Evolutionary conservation across 2,113 vertebrate genomes (phyloP).

Genomic region (Mustela nigripes): DNA sequence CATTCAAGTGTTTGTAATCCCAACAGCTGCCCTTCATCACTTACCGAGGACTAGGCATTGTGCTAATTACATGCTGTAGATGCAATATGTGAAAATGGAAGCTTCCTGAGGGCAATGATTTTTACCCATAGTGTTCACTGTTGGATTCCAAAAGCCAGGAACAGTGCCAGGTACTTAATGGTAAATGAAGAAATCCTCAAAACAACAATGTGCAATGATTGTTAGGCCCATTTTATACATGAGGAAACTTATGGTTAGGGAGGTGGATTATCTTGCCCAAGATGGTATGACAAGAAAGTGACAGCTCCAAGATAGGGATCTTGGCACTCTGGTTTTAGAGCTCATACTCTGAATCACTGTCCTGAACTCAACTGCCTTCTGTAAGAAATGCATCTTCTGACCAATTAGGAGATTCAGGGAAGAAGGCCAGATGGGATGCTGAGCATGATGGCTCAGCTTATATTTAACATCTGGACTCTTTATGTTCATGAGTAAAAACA

Average conservation of each 20-base stretch:
- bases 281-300: not conserved
- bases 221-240: not conserved
- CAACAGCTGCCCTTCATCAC: not conserved
- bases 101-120: not conserved
- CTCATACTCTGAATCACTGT: not conserved
- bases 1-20: not conserved
- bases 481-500: constrained; percentile 56
- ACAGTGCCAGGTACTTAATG: not conserved
- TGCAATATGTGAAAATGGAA: not conserved
- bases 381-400: not conserved
- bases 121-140: not conserved
- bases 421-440: not conserved
- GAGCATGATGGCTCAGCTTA: not conserved
- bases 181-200: not conserved
- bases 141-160: not conserved
- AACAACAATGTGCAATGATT: not conserved
- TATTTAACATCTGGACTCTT: not conserved
- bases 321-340: not conserved
- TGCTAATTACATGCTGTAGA: not conserved
- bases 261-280: not conserved
- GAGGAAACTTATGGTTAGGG: not conserved
- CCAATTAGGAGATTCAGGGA: not conserved
- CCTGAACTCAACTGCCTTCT: not conserved
- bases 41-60: not conserved
- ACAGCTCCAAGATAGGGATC: not conserved